Base-by-base conservation (phyloP, 1,140 invertebrate genomes). In the Luehdorfia chinensis region DNA sequence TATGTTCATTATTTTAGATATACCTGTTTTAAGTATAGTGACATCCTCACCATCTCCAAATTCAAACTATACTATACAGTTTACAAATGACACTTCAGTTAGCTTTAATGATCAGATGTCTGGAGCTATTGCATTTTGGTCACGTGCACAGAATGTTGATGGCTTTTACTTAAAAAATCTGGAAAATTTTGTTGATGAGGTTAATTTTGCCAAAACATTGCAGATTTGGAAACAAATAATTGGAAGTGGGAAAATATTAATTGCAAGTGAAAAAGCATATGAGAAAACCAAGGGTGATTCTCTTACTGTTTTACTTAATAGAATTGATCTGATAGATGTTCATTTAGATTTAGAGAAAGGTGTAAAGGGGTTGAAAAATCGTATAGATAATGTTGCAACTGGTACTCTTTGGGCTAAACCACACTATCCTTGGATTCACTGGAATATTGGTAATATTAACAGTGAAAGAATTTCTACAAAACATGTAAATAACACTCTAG, bases 161-260 rank as follows among this genome's bases (percentile, higher is more conserved):
- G 94, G 95, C 0, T 94, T 96, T 73, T 95, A 95, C 77, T 77
- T 96, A 1, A 94, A 94, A 72, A 93, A 92, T 8, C 62, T 92
- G 12, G 89, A 90, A 66, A 55, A 81, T 7, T 87, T 88, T 55
- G 73, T 73, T n/a, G 65, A 87, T 43, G 77, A 89, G 56, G 47
- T 55, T 1, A 68, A 87, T 54, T 80, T 91, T 50, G 59, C 76
- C 2, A 71, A 81, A 31, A 86, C 87, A 11, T 62, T 95, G 1
- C 86, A 87, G 33, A 65, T 90, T 34, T 95, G 93, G 93, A 93
- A 92, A 66, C 77, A 80, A 14, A 75, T 92, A 16, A 52, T 94
- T 4, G 91, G 90, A 0, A 55, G 59, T 7, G 81, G 90, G 11
- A 89, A 87, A 70, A 90, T 93, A 43, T 62, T 95, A 4, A 94